Base-by-base conservation (phyloP, 2,888 invertebrate species). In the Epinotia bilunana region DNA sequence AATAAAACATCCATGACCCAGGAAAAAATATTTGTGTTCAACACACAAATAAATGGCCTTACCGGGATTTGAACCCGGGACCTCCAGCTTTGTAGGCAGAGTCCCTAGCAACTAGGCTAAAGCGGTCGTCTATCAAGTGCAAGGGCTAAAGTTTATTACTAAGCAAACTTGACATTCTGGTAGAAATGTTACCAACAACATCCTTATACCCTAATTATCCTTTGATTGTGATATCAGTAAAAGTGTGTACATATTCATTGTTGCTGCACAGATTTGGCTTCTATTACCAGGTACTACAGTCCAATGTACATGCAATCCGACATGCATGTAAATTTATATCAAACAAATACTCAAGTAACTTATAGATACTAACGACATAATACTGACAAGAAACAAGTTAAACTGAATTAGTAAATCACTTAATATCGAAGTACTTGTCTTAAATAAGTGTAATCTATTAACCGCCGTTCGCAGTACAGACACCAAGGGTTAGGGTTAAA, bases 361-460 rank as follows among this genome's bases (percentile, higher is more conserved):
- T 58, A 58, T n/a, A n/a, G n/a, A n/a, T 11, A 58, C 43, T 60
- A 69, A 60, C 43, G 69, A 46, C 58, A n/a, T 53, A 65, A 69
- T 46, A 69, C 43, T 67, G 58, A 60, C 60, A 69, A 69, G 60
- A 60, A 60, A 28, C 69, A 46, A 69, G 60, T 60, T 69, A 60
- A 69, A 60, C 46, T 60, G 58, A 69, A 69, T 69, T 69, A 69
- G 69, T 69, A 60, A 69, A 60, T 69, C 58, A 28, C 69, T 57
- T 43, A 58, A 68, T 69, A 69, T n/a, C 20, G 28, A 69, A 43
- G 57, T 58, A 55, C 43, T 69, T 60, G 69, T 60, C 46, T 46
- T 46, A 58, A 69, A 60, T 60, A 69, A 46, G 60, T 69, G 28
- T 69, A 60, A 69, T 69, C 69, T 69, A 46, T 69, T 60, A 69